Base-by-base conservation (phyloP, 2,888 invertebrate species). In the Ptychoptera contaminata region DNA sequence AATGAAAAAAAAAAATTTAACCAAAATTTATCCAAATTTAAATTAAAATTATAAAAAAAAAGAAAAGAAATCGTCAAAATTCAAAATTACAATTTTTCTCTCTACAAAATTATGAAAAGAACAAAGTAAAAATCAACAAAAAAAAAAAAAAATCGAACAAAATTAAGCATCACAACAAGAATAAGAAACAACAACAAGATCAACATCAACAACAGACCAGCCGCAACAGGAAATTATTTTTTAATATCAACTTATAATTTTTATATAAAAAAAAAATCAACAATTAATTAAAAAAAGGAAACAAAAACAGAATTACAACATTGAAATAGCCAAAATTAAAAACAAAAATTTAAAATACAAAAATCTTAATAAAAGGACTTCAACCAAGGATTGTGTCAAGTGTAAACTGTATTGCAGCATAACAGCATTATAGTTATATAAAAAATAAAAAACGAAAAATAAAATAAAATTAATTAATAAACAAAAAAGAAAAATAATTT, bases 321-420 rank as follows among this genome's bases (percentile, higher is more conserved):
- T 37, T 37, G 32, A 32, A 29, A 37, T 36, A 37, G 42, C 36
- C 44, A 43, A 50, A 46, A 46, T 46, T 49, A 49, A 49, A 16
- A 42, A 23, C 16, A 42, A 16, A 42, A 44, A 48, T 48, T 43
- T 44, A 43, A 31, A 43, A 42, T 40, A 49, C 47, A 50, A 49
- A 50, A 48, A 49, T 49, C 47, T 49, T 50, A 49, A 48, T 36
- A 47, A 48, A 48, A 42, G 16, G 40, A 41, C 40, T 42, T 34
- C 39, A 42, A 43, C 44, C 42, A 47, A 40, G 44, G 46, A 45
- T 47, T 45, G 41, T 46, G 47, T 47, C 43, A 47, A 48, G 52
- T 53, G 53, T 53, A 53, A 53, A 52, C 53, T 53, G 53, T 53
- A 50, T 53, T 53, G 50, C 49, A 50, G 44, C 41, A 47, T 23